Percentiles rank a stretch among this genome's conserved stretches.
These are phyloP conservation scores for Propsilocerus akamusi DNA, from an alignment of 1,140 invertebrate genomes.

Conservation along the genomic window DNA sequence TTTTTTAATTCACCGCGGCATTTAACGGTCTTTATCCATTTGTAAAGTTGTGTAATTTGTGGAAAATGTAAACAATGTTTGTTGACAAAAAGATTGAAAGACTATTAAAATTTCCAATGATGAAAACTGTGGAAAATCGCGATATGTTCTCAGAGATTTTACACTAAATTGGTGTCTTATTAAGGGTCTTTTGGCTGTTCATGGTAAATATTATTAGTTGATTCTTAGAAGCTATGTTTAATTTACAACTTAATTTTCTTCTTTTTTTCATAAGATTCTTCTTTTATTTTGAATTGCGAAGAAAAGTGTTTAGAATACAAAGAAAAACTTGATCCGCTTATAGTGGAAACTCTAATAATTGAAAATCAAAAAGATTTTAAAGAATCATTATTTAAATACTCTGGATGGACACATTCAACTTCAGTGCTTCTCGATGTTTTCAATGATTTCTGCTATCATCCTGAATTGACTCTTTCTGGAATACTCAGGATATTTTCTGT, in stretches of 20 bases:
- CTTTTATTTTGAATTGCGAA: too few relatives aligned
- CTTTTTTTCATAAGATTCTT: too few relatives aligned
- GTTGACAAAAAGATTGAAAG: too few relatives aligned
- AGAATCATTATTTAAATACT: not conserved
- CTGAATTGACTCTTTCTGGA: not conserved
- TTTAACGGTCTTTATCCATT: too few relatives aligned
- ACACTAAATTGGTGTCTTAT: not conserved
- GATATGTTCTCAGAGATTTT: not conserved
- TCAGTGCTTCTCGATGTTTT: not conserved
- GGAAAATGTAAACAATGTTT: too few relatives aligned
- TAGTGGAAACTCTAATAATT: not conserved
- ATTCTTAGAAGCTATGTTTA: not conserved
- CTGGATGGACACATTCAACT: not conserved
- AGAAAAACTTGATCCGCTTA: not conserved
- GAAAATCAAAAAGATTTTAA: not conserved
- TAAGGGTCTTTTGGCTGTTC: not conserved
- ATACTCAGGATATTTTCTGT: conserved; percentile 6
- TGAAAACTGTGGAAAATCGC: too few relatives aligned
- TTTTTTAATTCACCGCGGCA: too few relatives aligned
- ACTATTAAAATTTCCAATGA: too few relatives aligned
- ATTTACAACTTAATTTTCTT: too few relatives aligned
- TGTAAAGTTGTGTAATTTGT: too few relatives aligned
- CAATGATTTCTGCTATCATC: not conserved
- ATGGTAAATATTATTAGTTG: not conserved
- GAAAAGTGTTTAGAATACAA: not conserved